A percentile compares a stretch with the other conserved stretches of the same genome.
These are phyloP conservation scores for Cynaeus angustus DNA, from an alignment of 2,888 invertebrate species.

Conservation along the genomic window DNA sequence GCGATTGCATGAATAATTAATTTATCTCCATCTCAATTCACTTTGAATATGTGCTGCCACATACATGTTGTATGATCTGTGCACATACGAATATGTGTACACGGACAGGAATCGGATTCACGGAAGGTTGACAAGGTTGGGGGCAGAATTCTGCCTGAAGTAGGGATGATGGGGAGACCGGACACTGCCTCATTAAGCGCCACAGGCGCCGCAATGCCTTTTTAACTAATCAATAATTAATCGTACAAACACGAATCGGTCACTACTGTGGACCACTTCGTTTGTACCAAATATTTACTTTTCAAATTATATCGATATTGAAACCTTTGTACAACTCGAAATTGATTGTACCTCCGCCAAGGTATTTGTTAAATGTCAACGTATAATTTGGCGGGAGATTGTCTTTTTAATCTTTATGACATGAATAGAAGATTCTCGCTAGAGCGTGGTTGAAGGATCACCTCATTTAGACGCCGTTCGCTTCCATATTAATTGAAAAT, in stretches of 20 bases:
- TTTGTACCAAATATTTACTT: conserved; percentile 39
- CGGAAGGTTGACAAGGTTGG: conserved; percentile 63
- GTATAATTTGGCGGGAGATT: conserved; percentile 69
- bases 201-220: conserved; percentile 60
- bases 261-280: conserved; percentile 37
- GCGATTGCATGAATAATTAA: conserved; percentile 68
- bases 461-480: conserved; percentile 68
- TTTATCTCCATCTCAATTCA: conserved; percentile 68
- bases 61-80: conserved; percentile 68
- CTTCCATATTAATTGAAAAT: conserved; percentile 70
- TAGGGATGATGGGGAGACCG: conserved; percentile 49
- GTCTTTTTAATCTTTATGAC: conserved; percentile 71
- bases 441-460: conserved; percentile 65
- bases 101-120: conserved; percentile 61
- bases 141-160: conserved; percentile 60
- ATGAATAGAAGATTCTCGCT: conserved; percentile 69
- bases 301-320: conserved; percentile 10
- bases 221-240: conserved; percentile 62
- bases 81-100: conserved; percentile 48
- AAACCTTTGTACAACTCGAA: conserved; percentile 1
- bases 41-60: conserved; percentile 68
- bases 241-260: conserved; percentile 53
- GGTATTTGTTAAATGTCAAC: conserved; percentile 72
- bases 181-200: conserved; percentile 56
- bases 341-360: conserved; percentile 48